Conservation (phyloP, 2,113 vertebrate genomes). For the Pelobates fuscus region DNA sequence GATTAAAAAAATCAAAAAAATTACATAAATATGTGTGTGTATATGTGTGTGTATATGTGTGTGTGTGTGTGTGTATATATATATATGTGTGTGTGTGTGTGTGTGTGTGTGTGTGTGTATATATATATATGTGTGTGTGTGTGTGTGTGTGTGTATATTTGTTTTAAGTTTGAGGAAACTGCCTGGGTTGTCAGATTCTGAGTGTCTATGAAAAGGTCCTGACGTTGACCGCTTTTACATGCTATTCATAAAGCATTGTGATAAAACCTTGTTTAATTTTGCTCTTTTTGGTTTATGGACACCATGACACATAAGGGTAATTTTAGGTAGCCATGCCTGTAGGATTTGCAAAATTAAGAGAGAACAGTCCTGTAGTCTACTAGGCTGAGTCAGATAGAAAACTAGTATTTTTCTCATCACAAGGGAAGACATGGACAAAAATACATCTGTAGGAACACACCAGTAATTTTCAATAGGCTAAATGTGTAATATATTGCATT, state of each 20-base stretch:
- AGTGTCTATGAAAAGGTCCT: too few relatives aligned
- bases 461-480: background rate
- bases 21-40: too few relatives aligned
- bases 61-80: too few relatives aligned
- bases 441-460: background rate
- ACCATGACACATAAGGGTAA: background rate
- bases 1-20: too few relatives aligned
- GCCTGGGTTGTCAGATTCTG: too few relatives aligned
- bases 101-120: too few relatives aligned
- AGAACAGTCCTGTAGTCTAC: background rate
- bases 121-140: too few relatives aligned
- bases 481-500: background rate
- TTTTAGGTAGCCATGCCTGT: background rate
- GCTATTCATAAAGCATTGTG: background rate
- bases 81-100: too few relatives aligned
- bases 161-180: too few relatives aligned
- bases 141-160: too few relatives aligned
- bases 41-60: too few relatives aligned
- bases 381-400: conserved; percentile 14
- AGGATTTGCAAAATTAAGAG: background rate
- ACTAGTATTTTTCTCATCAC: conserved; percentile 15
- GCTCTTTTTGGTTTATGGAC: background rate
- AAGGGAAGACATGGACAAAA: conserved; percentile 15
- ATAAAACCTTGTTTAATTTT: conserved; percentile 3
- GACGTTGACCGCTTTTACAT: background rate